Evolutionary conservation across 2,888 invertebrate genomes (phyloP).

Genomic region (Xanthia togata): DNA sequence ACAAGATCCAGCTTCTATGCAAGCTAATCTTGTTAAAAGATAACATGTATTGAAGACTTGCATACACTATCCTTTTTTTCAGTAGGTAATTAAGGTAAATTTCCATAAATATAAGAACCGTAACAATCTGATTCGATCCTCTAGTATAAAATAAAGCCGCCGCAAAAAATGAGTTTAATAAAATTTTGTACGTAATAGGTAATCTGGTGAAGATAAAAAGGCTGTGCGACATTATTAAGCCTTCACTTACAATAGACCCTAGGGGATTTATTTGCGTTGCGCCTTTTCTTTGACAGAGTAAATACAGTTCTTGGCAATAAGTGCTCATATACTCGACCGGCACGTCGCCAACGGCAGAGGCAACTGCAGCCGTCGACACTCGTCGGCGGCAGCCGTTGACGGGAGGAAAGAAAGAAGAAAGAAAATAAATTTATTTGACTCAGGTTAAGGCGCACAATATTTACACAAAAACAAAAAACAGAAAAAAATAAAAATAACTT

Average conservation of each 20-base stretch:
- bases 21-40: background rate
- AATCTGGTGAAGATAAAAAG: background rate
- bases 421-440: no score
- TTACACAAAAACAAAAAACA: no score
- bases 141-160: background rate
- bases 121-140: background rate
- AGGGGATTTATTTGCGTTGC: background rate
- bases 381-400: no score
- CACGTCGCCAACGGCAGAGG: no score
- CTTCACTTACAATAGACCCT: background rate
- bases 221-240: constrained; percentile 2
- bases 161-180: background rate
- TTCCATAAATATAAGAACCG: background rate
- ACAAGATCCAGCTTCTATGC: background rate
- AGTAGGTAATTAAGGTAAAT: background rate
- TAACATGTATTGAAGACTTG: background rate
- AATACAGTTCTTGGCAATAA: background rate
- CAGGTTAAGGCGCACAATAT: no score
- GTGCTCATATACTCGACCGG: no score
- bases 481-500: no score
- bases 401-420: no score
- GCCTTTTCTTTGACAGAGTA: background rate
- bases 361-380: no score
- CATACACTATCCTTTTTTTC: no score
- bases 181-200: background rate